A percentile compares a stretch with the other conserved stretches of the same genome.
phyloP scores from a whole-genome alignment of 1,140 invertebrate genomes.

The Piezodorus guildinii region DNA sequence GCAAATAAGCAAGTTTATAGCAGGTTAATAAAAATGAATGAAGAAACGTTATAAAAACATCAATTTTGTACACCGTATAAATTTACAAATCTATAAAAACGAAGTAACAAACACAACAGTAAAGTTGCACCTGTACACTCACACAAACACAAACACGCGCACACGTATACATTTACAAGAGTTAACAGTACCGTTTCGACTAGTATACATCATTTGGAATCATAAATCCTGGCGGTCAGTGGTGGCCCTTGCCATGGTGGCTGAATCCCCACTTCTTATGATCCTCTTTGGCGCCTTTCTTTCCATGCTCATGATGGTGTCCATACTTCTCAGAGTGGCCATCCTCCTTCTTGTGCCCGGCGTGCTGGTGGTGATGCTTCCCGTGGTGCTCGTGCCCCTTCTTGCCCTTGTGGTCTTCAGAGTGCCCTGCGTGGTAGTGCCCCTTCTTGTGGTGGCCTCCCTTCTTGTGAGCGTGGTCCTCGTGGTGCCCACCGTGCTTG shows the following conservation, averaged over 20 bases:
- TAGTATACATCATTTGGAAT: not conserved
- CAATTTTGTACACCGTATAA: not conserved
- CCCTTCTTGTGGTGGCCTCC: constrained; percentile 63
- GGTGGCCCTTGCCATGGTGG: not conserved
- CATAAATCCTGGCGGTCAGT: constrained; percentile 7
- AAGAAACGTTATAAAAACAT: not conserved
- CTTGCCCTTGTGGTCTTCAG: constrained; percentile 47
- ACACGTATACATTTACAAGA: not conserved
- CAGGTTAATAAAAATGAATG: too few relatives aligned
- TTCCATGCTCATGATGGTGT: constrained; percentile 49
- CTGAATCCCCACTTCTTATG: constrained; percentile 52
- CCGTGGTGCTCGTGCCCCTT: constrained; percentile 49
- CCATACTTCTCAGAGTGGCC: constrained; percentile 54
- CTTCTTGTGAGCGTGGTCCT: constrained; percentile 49
- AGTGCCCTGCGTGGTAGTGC: constrained; percentile 52
- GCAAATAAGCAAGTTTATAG: too few relatives aligned
- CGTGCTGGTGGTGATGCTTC: constrained; percentile 44
- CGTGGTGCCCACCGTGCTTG: constrained; percentile 46
- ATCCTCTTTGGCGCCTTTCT: constrained; percentile 51
- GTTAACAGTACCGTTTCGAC: not conserved
- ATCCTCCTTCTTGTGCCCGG: constrained; percentile 52
- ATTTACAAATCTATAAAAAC: not conserved
- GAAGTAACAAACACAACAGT: not conserved
- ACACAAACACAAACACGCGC: not conserved
- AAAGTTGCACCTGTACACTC: too few relatives aligned